Evolutionary conservation across 2,888 invertebrate genomes (phyloP).

Genomic region (Noctua fimbriata): DNA sequence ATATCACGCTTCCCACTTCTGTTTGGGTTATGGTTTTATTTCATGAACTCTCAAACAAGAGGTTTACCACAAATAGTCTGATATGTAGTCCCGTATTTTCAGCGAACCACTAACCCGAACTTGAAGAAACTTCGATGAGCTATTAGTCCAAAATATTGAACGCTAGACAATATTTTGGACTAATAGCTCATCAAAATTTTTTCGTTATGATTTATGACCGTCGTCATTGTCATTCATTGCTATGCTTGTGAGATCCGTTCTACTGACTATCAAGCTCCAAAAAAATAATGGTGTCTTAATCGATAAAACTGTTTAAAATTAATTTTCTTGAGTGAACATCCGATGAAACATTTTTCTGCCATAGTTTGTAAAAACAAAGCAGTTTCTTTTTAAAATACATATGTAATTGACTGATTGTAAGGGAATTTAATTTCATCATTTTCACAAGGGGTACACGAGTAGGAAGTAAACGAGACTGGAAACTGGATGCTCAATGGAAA

Average conservation of each 20-base stretch:
- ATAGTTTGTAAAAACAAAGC: background rate
- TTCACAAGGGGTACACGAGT: background rate
- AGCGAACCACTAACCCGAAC: background rate
- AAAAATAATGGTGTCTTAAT: conserved; percentile 57
- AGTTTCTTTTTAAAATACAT: no score
- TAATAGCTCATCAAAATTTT: conserved; percentile 45
- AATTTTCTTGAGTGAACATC: conserved; percentile 25
- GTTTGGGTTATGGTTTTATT: background rate
- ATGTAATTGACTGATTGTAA: background rate
- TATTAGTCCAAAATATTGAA: no score
- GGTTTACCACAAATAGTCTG: background rate
- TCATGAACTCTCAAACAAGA: background rate
- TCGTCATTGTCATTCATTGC: conserved; percentile 71
- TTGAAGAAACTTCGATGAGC: no score
- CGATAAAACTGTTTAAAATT: conserved; percentile 39
- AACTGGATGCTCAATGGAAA: background rate
- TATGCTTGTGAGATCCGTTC: conserved; percentile 69
- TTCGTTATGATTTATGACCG: conserved; percentile 50
- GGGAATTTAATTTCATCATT: background rate
- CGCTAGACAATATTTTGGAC: no score
- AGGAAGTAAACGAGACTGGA: background rate
- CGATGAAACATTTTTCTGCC: background rate
- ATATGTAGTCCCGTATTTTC: background rate
- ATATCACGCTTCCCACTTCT: background rate
- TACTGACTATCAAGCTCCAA: conserved; percentile 60